Evolutionary conservation across 2,888 invertebrate genomes (phyloP).

Genomic region (Galerucella pusilla): DNA sequence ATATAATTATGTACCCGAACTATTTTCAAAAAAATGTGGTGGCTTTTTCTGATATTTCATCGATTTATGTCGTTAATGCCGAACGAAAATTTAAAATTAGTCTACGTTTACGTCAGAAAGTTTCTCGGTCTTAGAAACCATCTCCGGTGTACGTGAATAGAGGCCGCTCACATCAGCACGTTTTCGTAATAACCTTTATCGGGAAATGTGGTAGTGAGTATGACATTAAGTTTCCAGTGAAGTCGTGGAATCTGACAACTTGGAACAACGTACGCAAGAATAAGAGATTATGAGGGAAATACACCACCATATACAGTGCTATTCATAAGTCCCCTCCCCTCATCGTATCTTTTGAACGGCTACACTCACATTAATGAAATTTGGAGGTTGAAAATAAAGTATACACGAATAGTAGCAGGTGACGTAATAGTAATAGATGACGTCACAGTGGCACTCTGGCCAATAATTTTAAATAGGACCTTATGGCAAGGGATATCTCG

Average conservation of each 20-base stretch:
- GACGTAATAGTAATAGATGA: too few relatives aligned
- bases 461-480: too few relatives aligned
- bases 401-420: too few relatives aligned
- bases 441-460: too few relatives aligned
- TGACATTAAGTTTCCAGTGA: conserved; percentile 62
- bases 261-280: conserved; percentile 1
- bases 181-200: conserved; percentile 63
- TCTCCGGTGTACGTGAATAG: conserved; percentile 43
- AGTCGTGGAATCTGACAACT: conserved; percentile 57
- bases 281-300: background rate
- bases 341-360: too few relatives aligned
- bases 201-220: conserved; percentile 60
- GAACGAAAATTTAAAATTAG: conserved; percentile 22
- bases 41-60: background rate
- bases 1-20: background rate
- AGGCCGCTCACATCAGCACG: conserved; percentile 56
- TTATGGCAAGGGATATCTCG: too few relatives aligned
- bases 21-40: background rate
- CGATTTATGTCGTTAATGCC: background rate
- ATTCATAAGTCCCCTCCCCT: too few relatives aligned
- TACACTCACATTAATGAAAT: too few relatives aligned
- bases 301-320: background rate
- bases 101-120: conserved; percentile 13
- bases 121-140: conserved; percentile 27
- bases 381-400: too few relatives aligned